Evolutionary conservation across 2,797 vertebrate species (phyloP), one percentile per base, ranked within the genome.

Genomic region (Cossypha caffra): DNA sequence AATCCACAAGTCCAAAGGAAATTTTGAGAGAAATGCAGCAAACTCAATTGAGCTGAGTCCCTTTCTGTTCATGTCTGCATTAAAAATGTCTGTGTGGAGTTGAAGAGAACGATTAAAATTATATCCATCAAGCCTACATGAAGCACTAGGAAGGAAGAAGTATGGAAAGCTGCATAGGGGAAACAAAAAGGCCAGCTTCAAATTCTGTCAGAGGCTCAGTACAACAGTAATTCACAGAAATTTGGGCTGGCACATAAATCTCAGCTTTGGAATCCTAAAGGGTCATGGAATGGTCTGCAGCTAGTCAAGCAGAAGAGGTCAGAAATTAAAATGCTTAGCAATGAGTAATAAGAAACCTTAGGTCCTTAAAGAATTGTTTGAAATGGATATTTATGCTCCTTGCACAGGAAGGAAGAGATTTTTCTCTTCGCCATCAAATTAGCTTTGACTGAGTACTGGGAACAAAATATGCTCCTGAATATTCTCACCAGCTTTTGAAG

Each of bases 321-420:
- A 97, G 97, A 96, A 97, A 97, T 97, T 96, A 97, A 97, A 97
- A 97, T 57, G 86, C 91, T 95, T 97, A 93, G 73, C 90, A 94
- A 86, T 48, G 88, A 97, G 96, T 90, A 91, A 72, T 95, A 94
- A 91, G 96, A 96, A 97, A 90, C 86, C 88, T 81, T 81, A 96
- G 71, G 80, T 88, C 85, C 68, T 96, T 93, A 79, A 96, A 96
- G 82, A 88, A 81, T 67, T 89, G 23, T 77, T 75, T 42, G 71
- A 95, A 96, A 96, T 93, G 72, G 88, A 90, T 95, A 95, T 93
- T 95, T 90, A 96, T 93, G 69, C 35, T 93, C 62, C 61, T 94
- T 43, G 29, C 57, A 5, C 14, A 43, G 52, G 28, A 84, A 71
- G 31, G 81, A 61, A 91, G 58, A 82, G 40, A 66, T 90, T 94